Conservation (phyloP, 1,140 invertebrate species). For the Bombus cullumanus region DNA sequence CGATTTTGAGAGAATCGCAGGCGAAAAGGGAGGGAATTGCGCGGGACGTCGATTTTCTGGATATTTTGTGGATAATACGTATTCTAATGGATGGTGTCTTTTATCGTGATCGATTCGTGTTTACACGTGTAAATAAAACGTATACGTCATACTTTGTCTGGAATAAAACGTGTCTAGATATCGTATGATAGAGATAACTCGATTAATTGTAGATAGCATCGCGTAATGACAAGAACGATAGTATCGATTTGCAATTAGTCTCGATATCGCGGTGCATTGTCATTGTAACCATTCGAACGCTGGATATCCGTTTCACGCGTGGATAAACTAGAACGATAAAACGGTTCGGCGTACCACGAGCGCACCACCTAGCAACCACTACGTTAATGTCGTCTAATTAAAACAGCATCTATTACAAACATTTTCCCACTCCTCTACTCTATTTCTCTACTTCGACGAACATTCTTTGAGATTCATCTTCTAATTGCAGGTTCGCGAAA, state of each 20-base stretch:
- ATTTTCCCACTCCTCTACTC: background rate
- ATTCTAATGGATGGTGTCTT: background rate
- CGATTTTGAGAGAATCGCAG: background rate
- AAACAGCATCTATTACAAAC: background rate
- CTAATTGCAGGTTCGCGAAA: background rate
- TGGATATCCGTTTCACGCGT: background rate
- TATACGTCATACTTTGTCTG: background rate
- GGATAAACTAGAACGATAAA: background rate
- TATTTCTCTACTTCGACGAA: background rate
- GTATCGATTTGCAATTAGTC: conserved; percentile 23
- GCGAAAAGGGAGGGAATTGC: too few species aligned
- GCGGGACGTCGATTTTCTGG: background rate
- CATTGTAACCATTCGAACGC: background rate
- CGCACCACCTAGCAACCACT: background rate
- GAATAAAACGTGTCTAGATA: background rate
- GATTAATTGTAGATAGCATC: background rate
- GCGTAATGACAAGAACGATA: background rate
- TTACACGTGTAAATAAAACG: background rate
- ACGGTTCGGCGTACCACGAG: background rate
- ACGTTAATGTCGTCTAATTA: background rate
- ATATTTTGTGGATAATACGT: too few species aligned
- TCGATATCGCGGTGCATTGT: background rate
- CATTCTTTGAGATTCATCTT: background rate
- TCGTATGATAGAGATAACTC: too few species aligned
- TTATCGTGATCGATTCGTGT: background rate